Conservation (phyloP, 2,113 vertebrate species). For the Pollimyrus isidori region DNA sequence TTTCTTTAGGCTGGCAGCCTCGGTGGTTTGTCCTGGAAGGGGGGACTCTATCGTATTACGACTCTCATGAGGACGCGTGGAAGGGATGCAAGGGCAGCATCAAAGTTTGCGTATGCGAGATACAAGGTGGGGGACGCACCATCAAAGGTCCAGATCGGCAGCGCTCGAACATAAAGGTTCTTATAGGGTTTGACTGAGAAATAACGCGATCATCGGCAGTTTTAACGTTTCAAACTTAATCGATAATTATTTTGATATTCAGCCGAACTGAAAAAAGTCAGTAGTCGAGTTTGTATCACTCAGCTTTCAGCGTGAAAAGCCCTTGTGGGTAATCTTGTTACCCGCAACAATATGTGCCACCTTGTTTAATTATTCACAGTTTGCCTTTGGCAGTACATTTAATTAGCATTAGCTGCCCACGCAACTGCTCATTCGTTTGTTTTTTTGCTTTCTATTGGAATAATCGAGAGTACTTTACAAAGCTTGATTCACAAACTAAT, state of each 20-base stretch:
- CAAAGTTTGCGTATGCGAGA: constrained; percentile 96
- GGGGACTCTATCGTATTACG: constrained; percentile 91
- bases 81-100: constrained; percentile 98
- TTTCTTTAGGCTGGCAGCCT: constrained; percentile 86
- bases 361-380: constrained; percentile 4
- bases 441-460: neutral
- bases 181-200: neutral
- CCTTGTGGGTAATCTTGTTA: neutral
- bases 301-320: neutral
- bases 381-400: neutral
- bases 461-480: neutral
- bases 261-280: neutral
- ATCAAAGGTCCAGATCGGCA: neutral
- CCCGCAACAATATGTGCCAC: neutral
- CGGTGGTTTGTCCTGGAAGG: constrained; percentile 95
- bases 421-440: neutral
- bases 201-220: neutral
- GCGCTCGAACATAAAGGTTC: neutral
- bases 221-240: neutral
- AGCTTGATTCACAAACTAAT: neutral
- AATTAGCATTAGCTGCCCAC: neutral
- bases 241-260: neutral
- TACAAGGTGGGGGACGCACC: constrained; percentile 72
- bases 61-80: constrained; percentile 94
- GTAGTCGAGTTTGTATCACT: neutral